Percentiles rank a stretch among this genome's conserved stretches.
Conservation (phyloP, 2,888 invertebrate species). For the Drosophila lutescens region DNA sequence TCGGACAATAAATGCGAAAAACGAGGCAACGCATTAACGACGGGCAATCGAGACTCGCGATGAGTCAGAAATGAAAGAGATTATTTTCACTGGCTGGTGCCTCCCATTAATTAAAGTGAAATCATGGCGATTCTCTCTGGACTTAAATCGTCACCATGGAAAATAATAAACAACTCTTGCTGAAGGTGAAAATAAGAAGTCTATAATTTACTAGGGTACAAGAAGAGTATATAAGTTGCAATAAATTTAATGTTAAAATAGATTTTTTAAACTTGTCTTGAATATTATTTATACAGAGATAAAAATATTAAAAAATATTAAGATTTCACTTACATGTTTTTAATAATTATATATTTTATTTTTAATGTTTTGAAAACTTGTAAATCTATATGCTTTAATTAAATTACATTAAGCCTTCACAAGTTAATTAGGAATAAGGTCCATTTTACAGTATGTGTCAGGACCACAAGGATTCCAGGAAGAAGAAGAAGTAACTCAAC, state of each 20-base stretch:
- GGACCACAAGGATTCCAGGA: not conserved
- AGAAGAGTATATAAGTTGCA: too few relatives aligned
- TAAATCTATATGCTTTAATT: too few relatives aligned
- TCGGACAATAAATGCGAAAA: not conserved
- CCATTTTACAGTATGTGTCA: not conserved
- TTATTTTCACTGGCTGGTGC: not conserved
- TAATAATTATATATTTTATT: too few relatives aligned
- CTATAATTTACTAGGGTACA: not conserved
- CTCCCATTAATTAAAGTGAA: not conserved
- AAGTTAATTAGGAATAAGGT: too few relatives aligned
- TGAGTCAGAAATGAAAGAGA: slow-evolving; percentile 5
- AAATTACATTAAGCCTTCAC: too few relatives aligned
- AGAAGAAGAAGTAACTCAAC: not conserved
- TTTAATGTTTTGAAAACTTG: too few relatives aligned
- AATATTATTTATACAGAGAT: too few relatives aligned
- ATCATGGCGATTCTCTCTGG: not conserved
- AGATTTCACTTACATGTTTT: too few relatives aligned
- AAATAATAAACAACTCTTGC: not conserved
- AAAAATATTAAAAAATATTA: too few relatives aligned
- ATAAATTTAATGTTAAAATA: too few relatives aligned
- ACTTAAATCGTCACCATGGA: not conserved
- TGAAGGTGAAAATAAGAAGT: not conserved
- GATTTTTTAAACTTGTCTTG: too few relatives aligned
- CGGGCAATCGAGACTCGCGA: not conserved
- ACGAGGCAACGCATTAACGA: not conserved